These are phyloP conservation scores for Pollimyrus isidori DNA, from an alignment of 2,113 vertebrate genomes.

Conservation along the genomic window DNA sequence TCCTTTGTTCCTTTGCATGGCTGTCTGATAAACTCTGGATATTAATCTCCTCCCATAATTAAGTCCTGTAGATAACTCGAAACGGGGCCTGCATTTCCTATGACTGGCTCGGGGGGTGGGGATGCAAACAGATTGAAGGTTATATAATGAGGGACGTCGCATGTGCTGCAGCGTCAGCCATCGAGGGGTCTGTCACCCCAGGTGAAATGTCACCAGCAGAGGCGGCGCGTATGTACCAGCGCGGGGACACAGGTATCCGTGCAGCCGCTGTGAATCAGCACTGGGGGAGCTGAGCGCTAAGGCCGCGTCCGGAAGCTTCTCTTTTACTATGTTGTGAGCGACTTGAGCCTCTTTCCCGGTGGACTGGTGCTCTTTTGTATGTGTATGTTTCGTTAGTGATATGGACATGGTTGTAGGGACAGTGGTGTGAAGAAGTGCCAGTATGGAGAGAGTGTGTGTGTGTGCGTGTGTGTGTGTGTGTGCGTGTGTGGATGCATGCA, in stretches of 20 bases:
- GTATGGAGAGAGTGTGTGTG: neutral
- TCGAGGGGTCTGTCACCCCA: neutral
- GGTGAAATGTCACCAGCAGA: neutral
- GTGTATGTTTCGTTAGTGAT: neutral
- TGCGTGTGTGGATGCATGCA: neutral
- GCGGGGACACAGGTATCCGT: neutral
- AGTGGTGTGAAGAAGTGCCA: neutral
- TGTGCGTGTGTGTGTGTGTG: neutral
- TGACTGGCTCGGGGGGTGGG: neutral
- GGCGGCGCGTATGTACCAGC: neutral
- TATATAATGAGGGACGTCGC: neutral
- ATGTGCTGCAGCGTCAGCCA: neutral
- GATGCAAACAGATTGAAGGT: neutral
- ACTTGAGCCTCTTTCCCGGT: neutral
- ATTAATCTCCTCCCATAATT: neutral
- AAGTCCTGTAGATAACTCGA: neutral
- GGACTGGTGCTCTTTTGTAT: neutral
- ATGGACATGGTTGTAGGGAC: neutral
- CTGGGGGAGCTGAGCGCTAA: neutral
- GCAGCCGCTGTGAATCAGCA: neutral
- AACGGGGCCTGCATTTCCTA: neutral
- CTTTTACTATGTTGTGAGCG: neutral
- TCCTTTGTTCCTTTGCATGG: neutral
- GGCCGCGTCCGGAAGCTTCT: neutral
- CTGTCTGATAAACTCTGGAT: neutral